Evolutionary conservation across 2,888 invertebrate genomes (phyloP), one percentile per base, ranked within the genome.

Genomic region (Leptopilina syphax): DNA sequence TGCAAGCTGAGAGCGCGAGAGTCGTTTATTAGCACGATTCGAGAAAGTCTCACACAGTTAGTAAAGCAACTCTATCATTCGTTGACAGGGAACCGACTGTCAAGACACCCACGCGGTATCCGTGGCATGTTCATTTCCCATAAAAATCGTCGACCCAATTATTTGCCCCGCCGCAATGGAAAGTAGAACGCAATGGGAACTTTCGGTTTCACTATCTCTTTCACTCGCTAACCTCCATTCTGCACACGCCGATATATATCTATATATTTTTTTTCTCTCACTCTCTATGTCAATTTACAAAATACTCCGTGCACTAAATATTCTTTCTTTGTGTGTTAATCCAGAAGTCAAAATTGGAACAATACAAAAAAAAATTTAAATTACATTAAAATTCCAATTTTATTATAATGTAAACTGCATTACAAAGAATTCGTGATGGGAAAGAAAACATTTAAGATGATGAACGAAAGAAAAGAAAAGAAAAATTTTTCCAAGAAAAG

Each of bases 151-250:
- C 82, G 84, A 84, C 85, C 86, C 76, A 85, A 87, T 87, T 86
- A 84, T 82, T 82, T 84, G 80, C 79, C 80, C 80, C 77, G 77
- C 84, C 83, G 80, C 84, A 87, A 87, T 88, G 89, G 90, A 90
- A 91, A 91, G 90, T 90, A 86, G 90, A 89, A 87, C 90, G 89
- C 86, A 84, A 83, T 85, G 85, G 85, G 88, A 90, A 90, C 90
- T 90, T 91, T 89, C 85, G 86, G 90, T 91, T 91, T 88, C 88
- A 87, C 86, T 85, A 83, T 83, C 86, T 89, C 88, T 88, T 88
- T 88, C 88, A 85, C 88, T 88, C 82, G 83, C 83, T 84, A 87
- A 86, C 86, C 87, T 86, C 87, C 81, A 86, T 87, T 85, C 82
- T 79, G 47, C 44, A 68, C 50, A 60, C 78, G 76, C 65, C 77